Conservation (phyloP, 2,888 invertebrate species). For the Caenorhabditis sp. region DNA sequence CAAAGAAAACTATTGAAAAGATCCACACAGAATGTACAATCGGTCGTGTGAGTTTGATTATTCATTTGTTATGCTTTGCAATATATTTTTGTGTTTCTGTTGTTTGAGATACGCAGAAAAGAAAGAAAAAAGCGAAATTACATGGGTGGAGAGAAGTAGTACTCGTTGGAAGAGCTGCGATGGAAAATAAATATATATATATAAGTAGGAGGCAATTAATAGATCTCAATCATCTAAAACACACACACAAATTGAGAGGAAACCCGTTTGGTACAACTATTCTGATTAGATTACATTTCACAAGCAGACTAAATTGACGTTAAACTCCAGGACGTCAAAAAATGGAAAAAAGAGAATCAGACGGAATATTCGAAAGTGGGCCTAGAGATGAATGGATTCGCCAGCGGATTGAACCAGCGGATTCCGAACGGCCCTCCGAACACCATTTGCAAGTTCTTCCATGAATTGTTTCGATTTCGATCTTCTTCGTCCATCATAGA, state of each 20-base stretch:
- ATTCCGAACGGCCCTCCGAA: constrained; percentile 93
- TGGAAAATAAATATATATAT: neutral
- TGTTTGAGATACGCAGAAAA: constrained; percentile 27
- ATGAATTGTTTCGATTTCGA: constrained; percentile 53
- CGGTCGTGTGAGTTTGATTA: neutral
- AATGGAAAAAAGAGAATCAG: constrained; percentile 79
- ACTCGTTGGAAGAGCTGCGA: constrained; percentile 7
- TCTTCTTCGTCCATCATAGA: constrained; percentile 44
- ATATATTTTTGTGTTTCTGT: neutral
- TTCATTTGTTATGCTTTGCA: constrained; percentile 29
- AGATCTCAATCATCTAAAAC: constrained; percentile 4
- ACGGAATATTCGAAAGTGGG: constrained; percentile 90
- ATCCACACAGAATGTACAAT: too few species aligned
- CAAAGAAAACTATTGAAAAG: neutral
- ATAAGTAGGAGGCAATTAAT: neutral
- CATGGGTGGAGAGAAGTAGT: neutral
- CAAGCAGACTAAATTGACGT: neutral
- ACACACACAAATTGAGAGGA: neutral
- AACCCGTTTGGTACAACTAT: neutral
- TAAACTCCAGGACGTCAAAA: too few species aligned
- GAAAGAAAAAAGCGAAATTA: neutral
- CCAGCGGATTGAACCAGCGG: constrained; percentile 95
- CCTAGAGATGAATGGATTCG: constrained; percentile 83
- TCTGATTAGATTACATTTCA: constrained; percentile 4
- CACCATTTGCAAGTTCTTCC: constrained; percentile 83